Conservation (phyloP, 2,797 vertebrate genomes). For the Fistularia tabacaria region DNA sequence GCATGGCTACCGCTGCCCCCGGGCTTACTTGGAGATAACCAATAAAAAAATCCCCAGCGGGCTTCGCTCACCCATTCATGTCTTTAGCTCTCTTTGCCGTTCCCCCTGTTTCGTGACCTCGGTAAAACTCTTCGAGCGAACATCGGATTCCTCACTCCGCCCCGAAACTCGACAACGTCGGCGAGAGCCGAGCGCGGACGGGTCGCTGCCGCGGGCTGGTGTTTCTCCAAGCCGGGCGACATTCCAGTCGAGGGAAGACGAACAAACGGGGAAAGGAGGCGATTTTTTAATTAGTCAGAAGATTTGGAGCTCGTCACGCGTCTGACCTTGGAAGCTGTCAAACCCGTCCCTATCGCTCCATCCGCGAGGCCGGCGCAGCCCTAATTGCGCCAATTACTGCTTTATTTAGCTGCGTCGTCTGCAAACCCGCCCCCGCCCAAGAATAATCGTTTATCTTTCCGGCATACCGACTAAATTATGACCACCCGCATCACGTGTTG, state of each 20-base stretch:
- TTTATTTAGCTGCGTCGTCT: slow-evolving; percentile 53
- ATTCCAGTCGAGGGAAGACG: slow-evolving; percentile 7
- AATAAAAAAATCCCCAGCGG: slow-evolving; percentile 4
- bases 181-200: too few relatives aligned
- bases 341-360: slow-evolving; percentile 38
- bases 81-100: slow-evolving; percentile 26
- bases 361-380: slow-evolving; percentile 54
- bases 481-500: slow-evolving; percentile 26
- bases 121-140: slow-evolving; percentile 36
- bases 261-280: slow-evolving; percentile 23
- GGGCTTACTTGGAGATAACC: slow-evolving; percentile 28
- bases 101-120: slow-evolving; percentile 29
- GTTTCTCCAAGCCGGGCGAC: slow-evolving; percentile 14
- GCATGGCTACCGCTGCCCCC: slow-evolving; percentile 26
- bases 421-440: slow-evolving; percentile 28
- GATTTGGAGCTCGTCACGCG: slow-evolving; percentile 30
- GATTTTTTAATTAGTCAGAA: slow-evolving; percentile 34
- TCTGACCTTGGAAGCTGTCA: slow-evolving; percentile 64
- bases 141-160: too few relatives aligned
- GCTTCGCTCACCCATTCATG: slow-evolving; percentile 38
- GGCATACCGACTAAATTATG: slow-evolving; percentile 30
- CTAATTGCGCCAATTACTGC: slow-evolving; percentile 56
- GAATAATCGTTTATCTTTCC: slow-evolving; percentile 46
- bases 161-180: too few relatives aligned
- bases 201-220: slow-evolving; percentile 26